Base-by-base conservation (phyloP, 1,140 invertebrate species). In the Drosophila tristis region DNA sequence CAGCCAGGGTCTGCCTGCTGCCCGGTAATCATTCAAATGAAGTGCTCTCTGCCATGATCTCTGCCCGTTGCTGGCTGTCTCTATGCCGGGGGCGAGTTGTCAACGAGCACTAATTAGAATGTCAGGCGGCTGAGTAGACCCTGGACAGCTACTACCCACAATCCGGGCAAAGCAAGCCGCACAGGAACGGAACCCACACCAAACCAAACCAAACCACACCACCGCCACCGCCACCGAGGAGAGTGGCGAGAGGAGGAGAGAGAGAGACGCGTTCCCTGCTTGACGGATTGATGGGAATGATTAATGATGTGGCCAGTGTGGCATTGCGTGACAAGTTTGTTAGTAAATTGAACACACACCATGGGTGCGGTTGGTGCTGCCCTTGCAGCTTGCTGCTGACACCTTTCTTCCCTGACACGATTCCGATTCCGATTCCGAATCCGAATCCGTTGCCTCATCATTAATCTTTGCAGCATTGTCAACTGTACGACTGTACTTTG, bases 291-390 rank as follows among this genome's bases (percentile, higher is more conserved):
- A 79, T 89, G 53, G 61, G 53, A 44, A 62, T 87, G 82, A 87
- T 89, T 86, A 86, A 86, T 87, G 74, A 73, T 79, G 55, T 64
- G 58, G 35, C 25, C 47, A 48, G 44, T 54, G 9, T 48, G 57
- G 5, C 51, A 75, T 87, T 81, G 82, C 81, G 81, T 86, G 81
- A 87, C 81, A 86, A 86, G 82, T 86, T 86, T 86, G 81, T 86
- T 86, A 87, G 81, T 80, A 79, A 73, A 79, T 84, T 78, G 72
- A 81, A 31, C 31, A 76, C 74, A 60, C 74, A 62, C 45, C 77
- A 58, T 72, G 78, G 47, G 64, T 80, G 72, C 49, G 80, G 67
- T 72, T 50, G 54, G 51, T 47, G 20, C 43, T 35, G 45, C 48
- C 29, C 26, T 57, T 72, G 66, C 78, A 65, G 74, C 66, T 87